A percentile compares a stretch with the other conserved stretches of the same genome.
Evolutionary conservation across 2,888 invertebrate genomes (phyloP).

Genomic region (Calameuta pallipes): DNA sequence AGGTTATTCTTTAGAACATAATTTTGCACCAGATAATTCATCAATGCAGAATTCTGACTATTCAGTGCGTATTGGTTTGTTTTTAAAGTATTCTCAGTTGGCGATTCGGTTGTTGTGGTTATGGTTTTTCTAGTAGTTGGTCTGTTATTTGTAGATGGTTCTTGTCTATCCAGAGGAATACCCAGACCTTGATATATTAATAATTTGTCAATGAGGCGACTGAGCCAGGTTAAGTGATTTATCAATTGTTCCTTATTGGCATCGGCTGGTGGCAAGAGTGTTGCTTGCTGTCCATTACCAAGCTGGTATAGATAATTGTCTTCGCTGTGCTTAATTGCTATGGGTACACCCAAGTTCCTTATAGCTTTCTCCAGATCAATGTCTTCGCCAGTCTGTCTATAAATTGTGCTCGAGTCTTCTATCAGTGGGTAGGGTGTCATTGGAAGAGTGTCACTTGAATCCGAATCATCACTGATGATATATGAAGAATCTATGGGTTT

Average conservation of each 20-base stretch:
- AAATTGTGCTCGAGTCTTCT: constrained; percentile 21
- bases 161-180: constrained; percentile 19
- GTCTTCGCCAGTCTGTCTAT: constrained; percentile 5
- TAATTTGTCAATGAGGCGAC: constrained; percentile 29
- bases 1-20: constrained; percentile 36
- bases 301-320: constrained; percentile 30
- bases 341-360: constrained; percentile 10
- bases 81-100: not conserved
- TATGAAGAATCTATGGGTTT: constrained; percentile 30
- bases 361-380: constrained; percentile 13
- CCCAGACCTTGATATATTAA: constrained; percentile 28
- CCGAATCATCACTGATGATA: constrained; percentile 26
- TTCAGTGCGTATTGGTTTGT: not conserved
- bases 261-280: constrained; percentile 12
- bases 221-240: constrained; percentile 22
- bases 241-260: constrained; percentile 16
- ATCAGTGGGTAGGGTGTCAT: constrained; percentile 45
- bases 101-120: not conserved
- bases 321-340: constrained; percentile 19
- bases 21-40: constrained; percentile 40
- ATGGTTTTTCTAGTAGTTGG: constrained; percentile 1
- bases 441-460: constrained; percentile 19
- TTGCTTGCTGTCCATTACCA: constrained; percentile 23
- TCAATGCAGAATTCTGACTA: constrained; percentile 12
- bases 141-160: not conserved